Evolutionary conservation across 2,888 invertebrate species (phyloP), one percentile per base, ranked within the genome.

Genomic region (Netelia inedita): DNA sequence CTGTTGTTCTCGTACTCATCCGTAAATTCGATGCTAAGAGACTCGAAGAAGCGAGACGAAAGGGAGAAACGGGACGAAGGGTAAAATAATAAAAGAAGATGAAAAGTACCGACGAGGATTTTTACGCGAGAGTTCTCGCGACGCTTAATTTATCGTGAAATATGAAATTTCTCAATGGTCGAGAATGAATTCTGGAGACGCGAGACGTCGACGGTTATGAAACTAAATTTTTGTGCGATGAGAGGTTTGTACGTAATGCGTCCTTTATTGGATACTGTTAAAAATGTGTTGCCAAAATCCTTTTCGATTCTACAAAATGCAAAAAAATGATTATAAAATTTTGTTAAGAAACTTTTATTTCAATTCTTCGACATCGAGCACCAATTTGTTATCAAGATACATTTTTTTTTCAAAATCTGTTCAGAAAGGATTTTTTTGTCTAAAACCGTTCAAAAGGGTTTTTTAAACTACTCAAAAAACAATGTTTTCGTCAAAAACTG

Each of bases 141-240:
- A 16, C 61, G 65, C 10, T 78, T 71, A 79, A 72, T 73, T 82
- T 68, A 72, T 78, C 69, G 68, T 81, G 61, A 74, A 78, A 78
- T 78, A 69, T 73, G 68, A 78, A 69, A 78, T 81, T 81, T 81
- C 57, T 81, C 69, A 81, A 81, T 74, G 76, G 66, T 19, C 28
- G 41, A 43, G 19, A 79, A 16, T 23, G 53, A 50, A 69, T 72
- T 73, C 50, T 57, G 19, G 72, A 73, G 68, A n/a, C 57, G 73
- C 72, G 57, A 68, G 57, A 11, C 14, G 10, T 46, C 14, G 46
- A 2, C 11, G 14, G 46, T 46, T 14, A 6, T 35, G 35, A 11
- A 46, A 46, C 2, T 46, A 3, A 46, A 46, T 46, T 46, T 46
- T 46, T 3, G 46, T 46, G 14, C 10, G 11, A 46, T 46, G 10